A percentile compares a stretch with the other conserved stretches of the same genome.
These are phyloP conservation scores for Pagrus major DNA, from an alignment of 2,113 vertebrate genomes.

Conservation along the genomic window DNA sequence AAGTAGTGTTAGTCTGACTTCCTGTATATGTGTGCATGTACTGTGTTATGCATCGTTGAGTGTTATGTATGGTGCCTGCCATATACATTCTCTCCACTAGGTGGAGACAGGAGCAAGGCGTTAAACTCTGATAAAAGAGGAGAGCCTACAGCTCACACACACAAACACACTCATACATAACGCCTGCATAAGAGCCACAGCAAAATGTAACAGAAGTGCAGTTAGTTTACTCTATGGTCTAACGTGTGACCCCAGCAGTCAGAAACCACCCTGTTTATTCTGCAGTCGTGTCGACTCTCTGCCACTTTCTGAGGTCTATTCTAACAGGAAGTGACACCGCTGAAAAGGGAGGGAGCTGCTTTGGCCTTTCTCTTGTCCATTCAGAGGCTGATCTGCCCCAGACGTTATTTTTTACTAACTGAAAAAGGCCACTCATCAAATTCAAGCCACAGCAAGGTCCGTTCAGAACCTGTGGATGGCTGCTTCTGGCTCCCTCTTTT, in stretches of 20 bases:
- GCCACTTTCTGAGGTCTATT: conserved; percentile 16
- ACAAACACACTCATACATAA: conserved; percentile 45
- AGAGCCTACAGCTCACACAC: conserved; percentile 49
- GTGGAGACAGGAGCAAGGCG: conserved; percentile 69
- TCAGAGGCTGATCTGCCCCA: conserved; percentile 19
- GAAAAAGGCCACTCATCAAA: conserved; percentile 68
- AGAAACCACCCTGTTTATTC: conserved; percentile 32
- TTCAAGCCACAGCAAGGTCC: conserved; percentile 4
- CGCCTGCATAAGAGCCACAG: conserved; percentile 78
- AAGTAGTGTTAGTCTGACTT: conserved; percentile 31
- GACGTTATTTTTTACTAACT: background rate
- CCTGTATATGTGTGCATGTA: conserved; percentile 22
- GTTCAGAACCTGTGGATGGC: conserved; percentile 91
- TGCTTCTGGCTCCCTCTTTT: conserved; percentile 86
- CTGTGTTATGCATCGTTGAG: conserved; percentile 37
- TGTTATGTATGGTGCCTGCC: conserved; percentile 55
- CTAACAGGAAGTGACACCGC: conserved; percentile 55
- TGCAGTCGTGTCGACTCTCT: conserved; percentile 7
- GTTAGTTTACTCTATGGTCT: conserved; percentile 57
- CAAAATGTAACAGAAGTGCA: conserved; percentile 80
- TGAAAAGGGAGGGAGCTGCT: conserved; percentile 26
- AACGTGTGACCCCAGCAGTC: conserved; percentile 32
- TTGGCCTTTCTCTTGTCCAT: conserved; percentile 31
- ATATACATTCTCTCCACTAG: conserved; percentile 76
- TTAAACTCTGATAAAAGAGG: conserved; percentile 55